Base-by-base conservation (phyloP, 2,797 vertebrate species). In the Pantherophis vulpinus region DNA sequence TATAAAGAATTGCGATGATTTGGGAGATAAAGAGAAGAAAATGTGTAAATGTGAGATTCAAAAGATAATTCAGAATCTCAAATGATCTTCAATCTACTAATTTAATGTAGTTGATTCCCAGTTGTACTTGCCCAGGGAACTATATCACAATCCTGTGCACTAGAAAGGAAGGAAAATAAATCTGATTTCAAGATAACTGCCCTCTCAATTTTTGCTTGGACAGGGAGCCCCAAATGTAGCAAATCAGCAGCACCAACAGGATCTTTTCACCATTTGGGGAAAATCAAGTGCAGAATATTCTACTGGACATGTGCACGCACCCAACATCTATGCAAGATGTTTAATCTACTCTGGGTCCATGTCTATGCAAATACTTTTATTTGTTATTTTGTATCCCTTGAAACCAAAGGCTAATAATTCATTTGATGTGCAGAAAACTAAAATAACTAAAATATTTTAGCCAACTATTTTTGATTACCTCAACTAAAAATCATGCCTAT, bases 291-390 rank as follows among this genome's bases (percentile, higher is more conserved):
- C 74, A 47, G 74, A 83, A 25, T 25, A 8, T 47, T 83, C 37
- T 37, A 83, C 37, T 47, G 37, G 74, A 12, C 10, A 11, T 5
- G 20, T 47, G 20, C 4, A 4, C 0, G 0, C 37, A 83, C 20
- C 4, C 32, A 79, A 42, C 20, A 79, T 11, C 18, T 79, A 42
- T 79, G 42, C 37, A 83, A 83, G 11, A 25, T 42, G 8, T 25
- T 83, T 83, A 4, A 25, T 25, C 74, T 83, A 12, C 37, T 83
- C 37, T 25, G 3, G 3, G 37, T 5, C 37, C 42, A 47, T 42
- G 37, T 47, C 20, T 83, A 47, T 13, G 20, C 74, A 83, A 25
- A 47, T 83, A 1, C 11, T 47, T 74, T 37, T 74, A 16, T 37
- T 37, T 37, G 6, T 32, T 70, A 16, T 16, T 32, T 42, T 83